These are phyloP conservation scores for Arenicola marina DNA, from an alignment of 2,888 invertebrate genomes.

Conservation along the genomic window DNA sequence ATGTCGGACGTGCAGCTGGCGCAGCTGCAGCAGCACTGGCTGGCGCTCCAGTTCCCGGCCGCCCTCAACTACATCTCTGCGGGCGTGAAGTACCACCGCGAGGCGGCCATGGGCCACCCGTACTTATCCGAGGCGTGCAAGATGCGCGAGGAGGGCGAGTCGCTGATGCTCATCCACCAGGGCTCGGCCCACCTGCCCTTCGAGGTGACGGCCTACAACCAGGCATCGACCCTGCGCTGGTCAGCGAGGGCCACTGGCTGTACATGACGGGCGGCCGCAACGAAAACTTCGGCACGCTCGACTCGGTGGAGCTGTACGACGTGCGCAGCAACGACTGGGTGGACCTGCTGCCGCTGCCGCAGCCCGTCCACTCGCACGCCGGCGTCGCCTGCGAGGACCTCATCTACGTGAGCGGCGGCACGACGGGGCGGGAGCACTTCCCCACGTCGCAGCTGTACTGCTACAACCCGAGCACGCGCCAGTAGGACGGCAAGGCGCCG, in stretches of 20 bases:
- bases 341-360: slow-evolving; percentile 49
- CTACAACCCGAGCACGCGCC: slow-evolving; percentile 44
- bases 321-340: slow-evolving; percentile 54
- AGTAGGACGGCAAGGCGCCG: slow-evolving; percentile 48
- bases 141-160: slow-evolving; percentile 13
- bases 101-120: slow-evolving; percentile 28
- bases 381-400: slow-evolving; percentile 42
- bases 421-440: slow-evolving; percentile 49
- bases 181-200: slow-evolving; percentile 56
- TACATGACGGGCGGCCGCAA: slow-evolving; percentile 56
- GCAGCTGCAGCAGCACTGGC: slow-evolving; percentile 16
- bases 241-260: slow-evolving; percentile 44
- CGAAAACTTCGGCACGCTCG: slow-evolving; percentile 52
- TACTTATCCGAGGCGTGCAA: slow-evolving; percentile 8
- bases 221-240: slow-evolving; percentile 54
- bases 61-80: slow-evolving; percentile 10
- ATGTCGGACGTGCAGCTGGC: slow-evolving; percentile 43
- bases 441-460: slow-evolving; percentile 50
- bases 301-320: slow-evolving; percentile 57
- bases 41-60: slow-evolving; percentile 18
- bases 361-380: slow-evolving; percentile 53
- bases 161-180: slow-evolving; percentile 48
- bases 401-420: slow-evolving; percentile 57
- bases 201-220: slow-evolving; percentile 56
- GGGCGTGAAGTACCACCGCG: slow-evolving; percentile 32